Evolutionary conservation across 2,797 vertebrate genomes (phyloP), one percentile per base, ranked within the genome.

Genomic region (Phrynocephalus forsythii): DNA sequence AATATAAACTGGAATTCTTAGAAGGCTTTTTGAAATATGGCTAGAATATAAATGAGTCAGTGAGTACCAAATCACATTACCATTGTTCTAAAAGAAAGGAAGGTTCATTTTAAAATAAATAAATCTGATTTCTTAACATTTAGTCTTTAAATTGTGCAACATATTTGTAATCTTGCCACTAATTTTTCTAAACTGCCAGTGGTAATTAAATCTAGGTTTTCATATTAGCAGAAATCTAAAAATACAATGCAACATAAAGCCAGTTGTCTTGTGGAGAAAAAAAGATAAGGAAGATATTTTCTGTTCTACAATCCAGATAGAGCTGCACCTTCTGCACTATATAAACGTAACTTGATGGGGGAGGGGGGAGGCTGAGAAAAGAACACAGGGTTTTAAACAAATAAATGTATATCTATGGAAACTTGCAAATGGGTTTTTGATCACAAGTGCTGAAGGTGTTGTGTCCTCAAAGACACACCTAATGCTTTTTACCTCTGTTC

Each of bases 121-220:
- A 89, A 6, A 7, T 28, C 3, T 85, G 30, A 9, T 38, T 50
- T 33, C 44, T 1, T 73, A 87, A 68, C 0, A 24, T 83, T 30
- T 9, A 83, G 83, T 73, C 28, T 84, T 48, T 63, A 20, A 1
- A 15, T 48, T 72, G 48, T 71, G 16, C 67, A 7, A 28, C 28
- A 44, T 50, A 38, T 89, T 89, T 87, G 79, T 87, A 24, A 82
- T 67, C 13, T 22, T 56, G 67, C 75, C 66, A 78, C 33, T 33
- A 83, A 60, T 20, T 89, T 85, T 82, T 24, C 30, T 38, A 33
- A 82, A 72, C 52, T 82, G 66, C 28, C 13, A 71, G 10, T 83
- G 80, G 77, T 83, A 52, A 82, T 77, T 69, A 83, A 77, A 83
- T 83, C 73, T 69, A 44, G 30, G 16, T 82, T 71, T 83, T 56